Percentiles rank a stretch among this genome's conserved stretches.
Conservation (phyloP, 2,888 invertebrate species). For the Drosophila engyochracea region DNA sequence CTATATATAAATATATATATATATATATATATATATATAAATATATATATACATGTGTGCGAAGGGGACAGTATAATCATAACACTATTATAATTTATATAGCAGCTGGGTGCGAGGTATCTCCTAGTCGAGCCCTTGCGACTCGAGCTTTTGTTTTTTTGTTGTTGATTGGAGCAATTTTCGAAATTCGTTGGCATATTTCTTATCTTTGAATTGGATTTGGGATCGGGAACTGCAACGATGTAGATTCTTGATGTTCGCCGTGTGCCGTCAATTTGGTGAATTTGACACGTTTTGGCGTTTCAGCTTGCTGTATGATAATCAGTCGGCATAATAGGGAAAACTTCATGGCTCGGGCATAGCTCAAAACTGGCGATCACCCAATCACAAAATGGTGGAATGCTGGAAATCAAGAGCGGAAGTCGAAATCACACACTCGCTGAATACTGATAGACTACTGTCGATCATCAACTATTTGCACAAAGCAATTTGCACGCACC, state of each 20-base stretch:
- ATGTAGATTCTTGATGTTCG: not conserved
- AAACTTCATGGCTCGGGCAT: constrained; percentile 16
- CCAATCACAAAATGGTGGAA: constrained; percentile 11
- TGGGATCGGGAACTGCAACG: constrained; percentile 4
- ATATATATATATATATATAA: not conserved
- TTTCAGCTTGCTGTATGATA: constrained; percentile 11
- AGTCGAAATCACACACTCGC: constrained; percentile 2
- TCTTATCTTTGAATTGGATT: not conserved
- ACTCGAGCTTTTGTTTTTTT: not conserved
- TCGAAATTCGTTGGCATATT: not conserved
- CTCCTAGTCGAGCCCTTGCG: not conserved
- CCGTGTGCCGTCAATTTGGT: not conserved
- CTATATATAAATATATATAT: not conserved
- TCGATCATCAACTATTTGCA: constrained; percentile 17
- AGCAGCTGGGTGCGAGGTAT: not conserved
- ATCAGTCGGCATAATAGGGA: constrained; percentile 6
- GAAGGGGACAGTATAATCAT: not conserved
- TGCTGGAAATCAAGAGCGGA: constrained; percentile 31
- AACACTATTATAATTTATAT: not conserved
- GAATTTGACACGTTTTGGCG: constrained; percentile 39
- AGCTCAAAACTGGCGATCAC: constrained; percentile 18
- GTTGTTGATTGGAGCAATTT: not conserved
- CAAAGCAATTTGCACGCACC: constrained; percentile 25
- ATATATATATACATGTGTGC: too few relatives aligned
- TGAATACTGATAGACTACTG: not conserved